A percentile compares a stretch with the other conserved stretches of the same genome.
Conservation (phyloP, 2,888 invertebrate species). For the Orthonychiurus folsomi region DNA sequence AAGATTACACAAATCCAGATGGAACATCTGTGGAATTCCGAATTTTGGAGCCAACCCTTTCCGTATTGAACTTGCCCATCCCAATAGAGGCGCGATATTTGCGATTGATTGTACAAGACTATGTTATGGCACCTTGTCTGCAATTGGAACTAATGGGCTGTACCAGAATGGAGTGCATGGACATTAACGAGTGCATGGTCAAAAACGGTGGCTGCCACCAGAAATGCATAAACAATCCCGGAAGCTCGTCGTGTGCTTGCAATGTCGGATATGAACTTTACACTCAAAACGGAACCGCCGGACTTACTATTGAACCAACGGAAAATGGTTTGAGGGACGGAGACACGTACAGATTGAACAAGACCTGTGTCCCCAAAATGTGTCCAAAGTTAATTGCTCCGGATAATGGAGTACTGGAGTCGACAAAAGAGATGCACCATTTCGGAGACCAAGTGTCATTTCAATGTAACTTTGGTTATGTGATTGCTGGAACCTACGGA, state of each 20-base stretch:
- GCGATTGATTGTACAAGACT: slow-evolving; percentile 76
- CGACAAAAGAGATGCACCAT: slow-evolving; percentile 72
- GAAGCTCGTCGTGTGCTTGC: slow-evolving; percentile 78
- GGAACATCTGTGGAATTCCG: slow-evolving; percentile 88
- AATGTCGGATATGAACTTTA: slow-evolving; percentile 87
- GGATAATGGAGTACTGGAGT: slow-evolving; percentile 73
- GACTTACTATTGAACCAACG: slow-evolving; percentile 64
- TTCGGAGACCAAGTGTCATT: slow-evolving; percentile 83
- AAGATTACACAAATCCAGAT: slow-evolving; percentile 84
- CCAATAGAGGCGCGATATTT: slow-evolving; percentile 84
- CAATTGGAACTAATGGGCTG: slow-evolving; percentile 89
- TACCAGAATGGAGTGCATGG: slow-evolving; percentile 69
- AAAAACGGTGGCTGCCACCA: slow-evolving; percentile 89
- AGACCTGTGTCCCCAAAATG: slow-evolving; percentile 90
- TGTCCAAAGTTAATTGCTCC: slow-evolving; percentile 67
- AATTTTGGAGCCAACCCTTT: slow-evolving; percentile 79
- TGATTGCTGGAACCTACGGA: slow-evolving; percentile 77
- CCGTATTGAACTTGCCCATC: slow-evolving; percentile 77
- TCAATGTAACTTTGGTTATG: slow-evolving; percentile 89
- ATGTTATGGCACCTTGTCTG: slow-evolving; percentile 76
- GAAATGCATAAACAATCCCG: slow-evolving; percentile 81
- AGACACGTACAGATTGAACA: slow-evolving; percentile 79
- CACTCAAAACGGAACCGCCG: slow-evolving; percentile 76
- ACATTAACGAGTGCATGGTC: slow-evolving; percentile 76
- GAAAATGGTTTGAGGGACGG: slow-evolving; percentile 84